Evolutionary conservation across 1,140 invertebrate species (phyloP).

Genomic region (Bombyx mandarina): DNA sequence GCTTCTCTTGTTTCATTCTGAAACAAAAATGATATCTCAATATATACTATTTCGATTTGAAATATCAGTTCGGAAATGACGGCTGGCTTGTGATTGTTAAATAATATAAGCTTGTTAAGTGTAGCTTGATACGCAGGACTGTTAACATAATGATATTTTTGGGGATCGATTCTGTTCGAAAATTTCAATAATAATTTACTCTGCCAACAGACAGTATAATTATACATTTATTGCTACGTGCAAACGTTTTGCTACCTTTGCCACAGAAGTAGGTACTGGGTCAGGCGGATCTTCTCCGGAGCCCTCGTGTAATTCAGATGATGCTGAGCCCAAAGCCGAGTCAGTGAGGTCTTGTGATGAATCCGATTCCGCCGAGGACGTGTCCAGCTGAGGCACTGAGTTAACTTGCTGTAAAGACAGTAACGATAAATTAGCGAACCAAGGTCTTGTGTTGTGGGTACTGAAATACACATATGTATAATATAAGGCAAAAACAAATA

Average conservation of each 20-base stretch:
- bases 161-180: too few relatives aligned
- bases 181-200: too few relatives aligned
- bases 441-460: not conserved
- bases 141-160: too few relatives aligned
- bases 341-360: conserved; percentile 41
- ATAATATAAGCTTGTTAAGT: too few relatives aligned
- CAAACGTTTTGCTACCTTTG: conserved; percentile 22
- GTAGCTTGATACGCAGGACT: too few relatives aligned
- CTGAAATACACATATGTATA: too few relatives aligned
- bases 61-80: too few relatives aligned
- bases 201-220: too few relatives aligned
- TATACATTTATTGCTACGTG: too few relatives aligned
- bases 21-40: conserved; percentile 19
- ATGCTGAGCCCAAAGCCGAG: conserved; percentile 25
- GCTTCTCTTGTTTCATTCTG: conserved; percentile 77
- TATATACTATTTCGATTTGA: too few relatives aligned
- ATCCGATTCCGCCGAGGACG: conserved; percentile 35
- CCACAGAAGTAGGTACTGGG: conserved; percentile 13
- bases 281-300: conserved; percentile 59
- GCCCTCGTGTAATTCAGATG: conserved; percentile 45
- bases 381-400: conserved; percentile 19
- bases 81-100: too few relatives aligned
- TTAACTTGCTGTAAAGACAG: conserved; percentile 2
- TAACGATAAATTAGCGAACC: not conserved
- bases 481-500: too few relatives aligned